Evolutionary conservation across 2,797 vertebrate species (phyloP), one percentile per base, ranked within the genome.

Genomic region (Hypotaenidia philippensis): DNA sequence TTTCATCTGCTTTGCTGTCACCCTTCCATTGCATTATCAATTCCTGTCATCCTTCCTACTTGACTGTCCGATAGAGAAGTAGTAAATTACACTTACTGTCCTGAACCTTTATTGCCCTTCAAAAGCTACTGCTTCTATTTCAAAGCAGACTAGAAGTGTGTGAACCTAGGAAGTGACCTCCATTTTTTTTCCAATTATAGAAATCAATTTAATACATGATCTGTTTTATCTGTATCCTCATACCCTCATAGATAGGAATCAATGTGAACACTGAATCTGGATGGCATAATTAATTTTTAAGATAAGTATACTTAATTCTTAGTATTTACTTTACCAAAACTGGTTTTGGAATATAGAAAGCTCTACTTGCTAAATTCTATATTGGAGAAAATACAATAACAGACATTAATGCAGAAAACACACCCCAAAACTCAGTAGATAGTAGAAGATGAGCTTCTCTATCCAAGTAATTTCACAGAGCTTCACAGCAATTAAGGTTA

Each of bases 111-210:
- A n/a, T 13, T 12, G 82, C 2, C 1, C 16, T 85, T 64, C 22
- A 47, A 52, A 82, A 60, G 16, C 34, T 38, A 5, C 5, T 78
- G 10, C 6, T 87, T 72, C 36, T 89, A 4, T 71, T 87, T 56
- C 50, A 85, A 75, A 79, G 12, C 21, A 91, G 23, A 26, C 6
- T 47, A 56, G 7, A 61, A n/a, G 1, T 3, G 3, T 27, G 8
- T 18, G 31, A 87, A 83, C 36, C 16, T 80, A 16, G 18, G 10
- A 56, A 38, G 19, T 21, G 31, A 44, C 10, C 13, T 61, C 41
- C 7, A 0, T 3, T 15, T 31, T 49, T 55, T 52, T 31, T 6
- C 36, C 13, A 41, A 3, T 34, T 80, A 25, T 15, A 23, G 29
- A 29, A 60, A 47, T 15, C 72, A 13, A 40, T 50, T 25, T 44